Evolutionary conservation across 92 coral and sea anemone species (phyloP), one percentile per base, ranked within the genome.

Genomic region (Isaurus tuberculatus): DNA sequence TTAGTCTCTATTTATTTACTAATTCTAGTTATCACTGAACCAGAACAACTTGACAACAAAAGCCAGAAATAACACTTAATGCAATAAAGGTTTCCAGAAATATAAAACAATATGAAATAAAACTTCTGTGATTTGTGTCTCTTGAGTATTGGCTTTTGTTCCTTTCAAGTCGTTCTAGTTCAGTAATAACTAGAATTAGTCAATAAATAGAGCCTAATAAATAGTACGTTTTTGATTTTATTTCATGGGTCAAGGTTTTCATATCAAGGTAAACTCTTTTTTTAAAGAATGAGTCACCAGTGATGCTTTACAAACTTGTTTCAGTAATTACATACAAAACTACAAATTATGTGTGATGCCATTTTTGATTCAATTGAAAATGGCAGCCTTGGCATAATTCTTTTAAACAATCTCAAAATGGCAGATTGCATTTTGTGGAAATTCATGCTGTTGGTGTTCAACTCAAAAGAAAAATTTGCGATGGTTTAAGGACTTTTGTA

Each of bases 351-450:
- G 66, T 60, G 66, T 60, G 31, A 60, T 60, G 66, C 66, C 66
- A 60, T 60, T 60, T 60, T 60, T 60, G 66, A 60, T 60, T 29
- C 4, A 60, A 60, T 60, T 60, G 4, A 60, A 60, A 60, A 60
- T 60, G 66, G 66, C 66, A 60, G 58, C 66, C 66, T 60, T 60
- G 66, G 23, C 66, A 60, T 60, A 26, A 61, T 61, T 28, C 67
- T 25, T 26, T 61, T 17, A 61, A 61, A 61, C 67, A 61, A 28
- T 61, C 67, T 61, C 67, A 61, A 61, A 61, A 61, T 61, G 33
- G 3, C 33, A 61, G 67, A 61, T 7, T 61, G 67, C 32, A 61
- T 61, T 32, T 0, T 61, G 67, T 61, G 33, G 67, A 61, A 61
- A 61, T 61, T 61, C 67, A 61, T 61, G 7, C 7, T 61, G 67